Percentiles rank a stretch among this genome's conserved stretches.
Conservation (phyloP, 2,888 invertebrate species). For the Microplitis deprimator region DNA sequence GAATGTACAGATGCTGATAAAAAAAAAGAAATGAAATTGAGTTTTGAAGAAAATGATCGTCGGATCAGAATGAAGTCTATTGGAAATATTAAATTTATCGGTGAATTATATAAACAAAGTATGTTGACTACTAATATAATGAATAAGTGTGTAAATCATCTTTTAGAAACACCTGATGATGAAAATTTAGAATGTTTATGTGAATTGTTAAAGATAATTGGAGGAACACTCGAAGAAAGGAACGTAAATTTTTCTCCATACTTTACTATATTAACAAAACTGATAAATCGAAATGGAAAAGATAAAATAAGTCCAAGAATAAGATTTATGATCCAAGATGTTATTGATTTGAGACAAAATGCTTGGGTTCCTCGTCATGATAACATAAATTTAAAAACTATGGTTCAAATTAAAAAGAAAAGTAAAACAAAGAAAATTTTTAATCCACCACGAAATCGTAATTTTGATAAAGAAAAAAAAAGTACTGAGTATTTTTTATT, state of each 20-base stretch:
- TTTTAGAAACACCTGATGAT: conserved; percentile 80
- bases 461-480: too few relatives aligned
- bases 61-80: conserved; percentile 86
- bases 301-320: conserved; percentile 77
- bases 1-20: conserved; percentile 76
- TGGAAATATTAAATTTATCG: conserved; percentile 86
- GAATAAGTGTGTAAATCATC: conserved; percentile 84
- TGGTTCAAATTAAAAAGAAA: too few relatives aligned
- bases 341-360: conserved; percentile 87
- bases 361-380: conserved; percentile 91
- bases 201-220: conserved; percentile 12
- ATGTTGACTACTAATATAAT: conserved; percentile 93
- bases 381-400: conserved; percentile 79
- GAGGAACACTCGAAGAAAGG: conserved; percentile 39
- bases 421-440: too few relatives aligned
- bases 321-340: conserved; percentile 90
- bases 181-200: conserved; percentile 75
- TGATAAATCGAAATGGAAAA: conserved; percentile 74
- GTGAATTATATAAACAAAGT: conserved; percentile 92
- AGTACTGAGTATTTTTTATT: conserved; percentile 60
- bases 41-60: conserved; percentile 83
- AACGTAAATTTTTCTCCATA: conserved; percentile 54
- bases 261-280: conserved; percentile 80
- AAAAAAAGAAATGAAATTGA: conserved; percentile 82
- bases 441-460: too few relatives aligned